These are phyloP conservation scores for Lanius collurio DNA, from an alignment of 2,113 vertebrate species.

Conservation along the genomic window DNA sequence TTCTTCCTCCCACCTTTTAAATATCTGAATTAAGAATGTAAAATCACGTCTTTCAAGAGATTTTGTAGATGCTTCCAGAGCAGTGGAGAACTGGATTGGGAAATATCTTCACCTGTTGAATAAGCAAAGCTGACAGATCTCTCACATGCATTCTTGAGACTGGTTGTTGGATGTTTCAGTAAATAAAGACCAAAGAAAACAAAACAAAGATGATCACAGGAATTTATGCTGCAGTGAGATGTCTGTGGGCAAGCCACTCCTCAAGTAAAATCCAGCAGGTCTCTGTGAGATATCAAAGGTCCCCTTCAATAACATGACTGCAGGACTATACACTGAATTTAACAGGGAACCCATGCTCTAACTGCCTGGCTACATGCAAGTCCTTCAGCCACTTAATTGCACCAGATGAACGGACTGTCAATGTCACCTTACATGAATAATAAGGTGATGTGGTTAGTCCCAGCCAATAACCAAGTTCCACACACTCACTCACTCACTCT, in stretches of 20 bases:
- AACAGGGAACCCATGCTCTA: fast-evolving
- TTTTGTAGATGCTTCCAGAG: neutral
- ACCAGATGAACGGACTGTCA: neutral
- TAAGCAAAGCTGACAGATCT: neutral
- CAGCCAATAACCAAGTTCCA: neutral
- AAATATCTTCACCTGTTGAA: neutral
- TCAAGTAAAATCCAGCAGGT: neutral
- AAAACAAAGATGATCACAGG: neutral
- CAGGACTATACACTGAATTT: neutral
- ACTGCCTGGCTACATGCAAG: neutral
- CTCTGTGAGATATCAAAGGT: neutral
- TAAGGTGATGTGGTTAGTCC: neutral
- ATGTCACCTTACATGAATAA: neutral
- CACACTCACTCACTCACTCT: fast-evolving
- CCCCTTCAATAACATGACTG: neutral
- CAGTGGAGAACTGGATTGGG: neutral
- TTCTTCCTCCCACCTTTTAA: fast-evolving
- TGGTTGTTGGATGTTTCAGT: neutral
- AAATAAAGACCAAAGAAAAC: neutral
- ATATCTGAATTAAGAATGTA: neutral
- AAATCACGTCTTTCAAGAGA: neutral
- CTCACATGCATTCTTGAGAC: neutral
- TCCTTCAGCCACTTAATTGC: neutral
- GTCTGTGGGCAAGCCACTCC: neutral
- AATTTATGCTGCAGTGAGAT: neutral